A percentile compares a stretch with the other conserved stretches of the same genome.
These are phyloP conservation scores for Pelobates cultripes DNA, from an alignment of 2,797 vertebrate genomes.

Conservation along the genomic window DNA sequence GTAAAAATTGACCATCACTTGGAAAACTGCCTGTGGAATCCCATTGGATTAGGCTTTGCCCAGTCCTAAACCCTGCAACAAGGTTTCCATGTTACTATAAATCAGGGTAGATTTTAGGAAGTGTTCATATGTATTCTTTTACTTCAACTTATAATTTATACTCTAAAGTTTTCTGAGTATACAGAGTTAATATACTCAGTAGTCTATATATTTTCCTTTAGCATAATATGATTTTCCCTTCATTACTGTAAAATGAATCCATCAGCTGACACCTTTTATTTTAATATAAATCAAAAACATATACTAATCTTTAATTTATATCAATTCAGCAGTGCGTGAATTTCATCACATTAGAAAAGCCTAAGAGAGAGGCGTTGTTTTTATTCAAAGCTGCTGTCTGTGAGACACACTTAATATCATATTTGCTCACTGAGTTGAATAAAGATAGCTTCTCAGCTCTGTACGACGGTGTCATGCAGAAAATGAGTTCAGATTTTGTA, in stretches of 20 bases:
- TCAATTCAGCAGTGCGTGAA: constrained; percentile 51
- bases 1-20: no score
- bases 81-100: no score
- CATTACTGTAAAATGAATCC: constrained; percentile 37
- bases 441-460: constrained; percentile 47
- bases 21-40: no score
- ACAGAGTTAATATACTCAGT: constrained; percentile 14
- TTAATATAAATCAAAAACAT: constrained; percentile 42
- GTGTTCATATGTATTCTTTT: no score
- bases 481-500: constrained; percentile 51
- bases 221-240: constrained; percentile 31
- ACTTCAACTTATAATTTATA: no score
- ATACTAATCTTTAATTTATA: constrained; percentile 54
- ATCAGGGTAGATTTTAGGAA: no score
- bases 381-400: constrained; percentile 36
- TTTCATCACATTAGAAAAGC: constrained; percentile 51
- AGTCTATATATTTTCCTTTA: background rate
- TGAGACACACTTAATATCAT: constrained; percentile 51
- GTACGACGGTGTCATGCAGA: constrained; percentile 47
- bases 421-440: constrained; percentile 52
- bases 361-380: constrained; percentile 43
- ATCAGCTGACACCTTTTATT: constrained; percentile 46
- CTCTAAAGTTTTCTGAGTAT: background rate
- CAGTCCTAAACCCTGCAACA: no score
- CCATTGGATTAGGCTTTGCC: no score